Evolutionary conservation across 2,113 vertebrate genomes (phyloP), one percentile per base, ranked within the genome.

Genomic region (Catharus fuscescens): DNA sequence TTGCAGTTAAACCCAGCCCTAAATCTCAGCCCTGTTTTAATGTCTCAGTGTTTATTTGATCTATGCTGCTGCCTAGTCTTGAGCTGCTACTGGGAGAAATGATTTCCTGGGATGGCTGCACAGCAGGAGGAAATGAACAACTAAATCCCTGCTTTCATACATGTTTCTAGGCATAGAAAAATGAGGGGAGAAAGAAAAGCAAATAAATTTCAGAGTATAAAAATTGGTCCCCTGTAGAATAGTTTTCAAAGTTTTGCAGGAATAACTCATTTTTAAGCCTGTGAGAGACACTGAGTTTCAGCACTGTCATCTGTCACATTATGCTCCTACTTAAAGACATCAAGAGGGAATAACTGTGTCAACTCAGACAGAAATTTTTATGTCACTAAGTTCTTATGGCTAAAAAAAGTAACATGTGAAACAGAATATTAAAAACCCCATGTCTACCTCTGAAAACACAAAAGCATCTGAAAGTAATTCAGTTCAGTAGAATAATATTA

Each of bases 291-390:
- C 34, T 23, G 59, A 81, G 50, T 84, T 92, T 66, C 77, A 84
- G 26, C 32, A 8, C 77, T 91, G 73, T 96, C 81, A 83, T 74
- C 88, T 96, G 83, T 89, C 92, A 95, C 57, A 34, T 96, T 94
- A 19, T 50, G 62, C 73, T 87, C 50, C 80, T 82, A 13, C 65
- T 92, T 84, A 86, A 89, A 69, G 66, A 36, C 45, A 91, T 93
- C 84, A 87, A 62, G 95, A 88, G 69, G 81, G 94, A 96, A 93
- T 90, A 91, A 92, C 69, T 9, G 1, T 93, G 89, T 92, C 91
- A 85, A 40, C 54, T 93, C 93, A 65, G 71, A 74, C 45, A 92
- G 78, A 73, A 93, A 83, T 96, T 95, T 97, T 88, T 93, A 47
- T 94, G 88, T 94, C 94, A 86, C 76, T 73, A 69, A 90, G 11